Evolutionary conservation across 2,888 invertebrate genomes (phyloP), one percentile per base, ranked within the genome.

Genomic region (Andricus quercusramuli): DNA sequence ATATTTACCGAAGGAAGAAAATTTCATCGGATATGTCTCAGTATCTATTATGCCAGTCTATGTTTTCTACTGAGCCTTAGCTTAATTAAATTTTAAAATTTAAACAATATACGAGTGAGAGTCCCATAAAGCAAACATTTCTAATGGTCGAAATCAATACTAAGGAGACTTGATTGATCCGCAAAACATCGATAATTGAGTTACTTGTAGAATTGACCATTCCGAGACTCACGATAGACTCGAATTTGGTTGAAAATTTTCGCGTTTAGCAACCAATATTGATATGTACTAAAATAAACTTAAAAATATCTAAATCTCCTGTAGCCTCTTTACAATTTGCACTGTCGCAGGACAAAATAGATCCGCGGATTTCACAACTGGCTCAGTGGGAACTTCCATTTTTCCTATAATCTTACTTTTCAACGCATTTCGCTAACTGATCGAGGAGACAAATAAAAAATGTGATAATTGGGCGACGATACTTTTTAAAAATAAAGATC

Each of bases 251-350:
- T n/a, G 41, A 67, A 41, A 67, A 67, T 41, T 37, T 67, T 47
- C n/a, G 29, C 13, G n/a, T 56, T 74, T 56, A n/a, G 51, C 32
- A 51, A 74, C 9, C n/a, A 74, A 74, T 74, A n/a, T 74, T 51
- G 56, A 74, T 51, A 74, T 47, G 44, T 68, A 68, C 67, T 22
- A 44, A 67, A 41, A 41, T 67, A 68, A 9, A 47, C 47, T 29
- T 51, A 74, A 37, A 51, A 32, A 74, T 56, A 20, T 32, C 25
- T 56, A 74, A 74, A 74, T 51, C 32, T 74, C 32, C 51, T 51
- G 29, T 74, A 74, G 74, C 56, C 74, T 74, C 74, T 74, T 74
- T 56, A 74, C 32, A 29, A 56, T 56, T 74, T 74, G 56, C 74
- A 56, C 74, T 51, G 56, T 37, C 74, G 32, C n/a, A 9, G 74